Evolutionary conservation across 2,888 invertebrate genomes (phyloP), one percentile per base, ranked within the genome.

Genomic region (Lasius fuliginosus): DNA sequence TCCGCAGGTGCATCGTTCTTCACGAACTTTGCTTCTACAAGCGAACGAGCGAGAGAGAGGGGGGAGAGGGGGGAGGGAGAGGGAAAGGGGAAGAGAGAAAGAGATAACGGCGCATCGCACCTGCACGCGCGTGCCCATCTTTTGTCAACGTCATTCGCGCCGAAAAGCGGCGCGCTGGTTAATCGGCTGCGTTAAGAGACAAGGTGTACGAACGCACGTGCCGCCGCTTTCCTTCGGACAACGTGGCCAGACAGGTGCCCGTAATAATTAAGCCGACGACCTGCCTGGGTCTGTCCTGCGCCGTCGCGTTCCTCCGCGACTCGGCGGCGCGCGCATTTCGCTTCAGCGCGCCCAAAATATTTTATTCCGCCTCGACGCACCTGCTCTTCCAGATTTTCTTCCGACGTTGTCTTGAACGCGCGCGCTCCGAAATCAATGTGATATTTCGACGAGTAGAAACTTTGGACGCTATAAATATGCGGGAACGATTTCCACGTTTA

Each of bases 1-100:
- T 56, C 82, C 77, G 88, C 90, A 90, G 90, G 90, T 90, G 90
- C 88, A 87, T 85, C 76, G 69, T 46, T 30, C 68, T 27, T 67
- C 85, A 30, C 83, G 81, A 75, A 85, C 82, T 56, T 68, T 18
- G 67, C 23, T 53, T 67, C 49, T 67, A 67, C 68, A 40, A 67
- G 42, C 27, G n/a, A 65, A 40, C 15, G 15, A 68, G 23, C 12
- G 15, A 75, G 46, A 18, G 30, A 33, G 36, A 60, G 23, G 15
- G 42, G 23, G 15, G 42, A 15, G 42, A n/a, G 60, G 2, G 23
- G 23, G 36, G 23, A 12, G 33, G 1, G 5, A 27, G 27, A 23
- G n/a, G 23, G 23, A 23, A 23, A 23, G 27, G 58, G 36, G 5
- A 40, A 3, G 27, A 8, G 18, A 15, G 18, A 68, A n/a, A 42